These are phyloP conservation scores for Cybosia mesomella DNA, from an alignment of 2,888 invertebrate genomes.

Conservation along the genomic window DNA sequence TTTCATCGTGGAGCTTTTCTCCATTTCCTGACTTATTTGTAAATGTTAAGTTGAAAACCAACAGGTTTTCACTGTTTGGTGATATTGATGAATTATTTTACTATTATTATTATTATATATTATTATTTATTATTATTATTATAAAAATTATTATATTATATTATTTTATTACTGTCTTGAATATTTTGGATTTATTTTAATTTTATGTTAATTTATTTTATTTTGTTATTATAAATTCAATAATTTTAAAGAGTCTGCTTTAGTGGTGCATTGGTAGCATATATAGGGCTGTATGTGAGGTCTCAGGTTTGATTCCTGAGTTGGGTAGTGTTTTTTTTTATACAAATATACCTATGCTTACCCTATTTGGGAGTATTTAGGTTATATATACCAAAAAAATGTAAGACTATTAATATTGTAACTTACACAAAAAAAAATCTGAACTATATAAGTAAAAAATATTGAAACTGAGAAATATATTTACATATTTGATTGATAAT, in stretches of 20 bases:
- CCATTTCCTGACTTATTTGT: slow-evolving; percentile 81
- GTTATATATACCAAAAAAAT: no score
- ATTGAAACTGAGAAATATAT: not conserved
- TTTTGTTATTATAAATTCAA: slow-evolving; percentile 12
- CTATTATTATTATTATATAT: no score
- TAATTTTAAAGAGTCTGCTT: not conserved
- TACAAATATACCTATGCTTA: not conserved
- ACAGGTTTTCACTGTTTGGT: slow-evolving; percentile 73
- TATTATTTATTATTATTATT: no score
- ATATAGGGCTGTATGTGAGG: not conserved
- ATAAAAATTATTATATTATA: no score
- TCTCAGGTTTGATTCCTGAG: not conserved
- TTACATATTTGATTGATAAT: slow-evolving; percentile 11
- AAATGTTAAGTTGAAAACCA: no score
- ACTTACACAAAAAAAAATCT: not conserved
- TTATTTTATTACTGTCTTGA: slow-evolving; percentile 43
- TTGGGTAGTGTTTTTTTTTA: not conserved
- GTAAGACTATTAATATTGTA: not conserved
- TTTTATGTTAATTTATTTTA: slow-evolving; percentile 42
- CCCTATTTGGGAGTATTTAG: not conserved
- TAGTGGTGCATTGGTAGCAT: not conserved
- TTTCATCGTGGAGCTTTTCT: slow-evolving; percentile 83
- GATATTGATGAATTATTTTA: slow-evolving; percentile 62
- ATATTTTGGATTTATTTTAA: slow-evolving; percentile 48
- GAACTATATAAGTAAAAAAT: not conserved